Evolutionary conservation across 2,888 invertebrate genomes (phyloP), one percentile per base, ranked within the genome.

Genomic region (Nudaria mundana): DNA sequence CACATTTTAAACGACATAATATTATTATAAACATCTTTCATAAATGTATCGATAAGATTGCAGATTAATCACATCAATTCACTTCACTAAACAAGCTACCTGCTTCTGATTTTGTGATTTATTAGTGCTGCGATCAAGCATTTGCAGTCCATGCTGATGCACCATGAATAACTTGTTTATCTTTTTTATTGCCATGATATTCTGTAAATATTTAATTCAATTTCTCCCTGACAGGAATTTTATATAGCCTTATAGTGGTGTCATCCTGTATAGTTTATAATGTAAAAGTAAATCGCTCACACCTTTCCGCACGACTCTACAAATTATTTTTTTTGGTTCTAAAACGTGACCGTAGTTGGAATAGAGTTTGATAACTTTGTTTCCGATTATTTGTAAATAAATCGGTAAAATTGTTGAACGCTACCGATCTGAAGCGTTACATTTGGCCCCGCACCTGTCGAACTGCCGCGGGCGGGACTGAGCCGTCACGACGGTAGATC

Each of bases 351-450:
- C 66, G 66, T 57, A 57, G 51, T 64, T 59, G 60, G 69, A 62
- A 65, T 65, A 67, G 64, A 64, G 62, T 62, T 60, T 54, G 58
- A 68, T 52, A 51, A 46, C 44, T 61, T 39, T 57, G 60, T 56
- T 66, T 69, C 73, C 68, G 67, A 69, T 76, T 75, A 76, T 78
- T 84, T 80, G 75, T 77, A 73, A 74, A 79, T 81, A 82, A n/a
- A 82, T 81, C 76, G 76, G 75, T 77, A 67, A 68, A 69, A 72
- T 76, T 69, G 68, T 63, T 59, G 62, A 67, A 68, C 66, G 72
- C 69, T 67, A 72, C 68, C 66, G 75, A 77, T 75, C 65, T 63
- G 58, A 63, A 79, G 75, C 76, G 76, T 55, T 52, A 43, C 51
- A 50, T 58, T 60, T 65, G 60, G 34, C 39, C 41, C 38, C 57